A percentile compares a stretch with the other conserved stretches of the same genome.
These are phyloP conservation scores for Nasonia giraulti DNA, from an alignment of 1,140 invertebrate species.

Conservation along the genomic window DNA sequence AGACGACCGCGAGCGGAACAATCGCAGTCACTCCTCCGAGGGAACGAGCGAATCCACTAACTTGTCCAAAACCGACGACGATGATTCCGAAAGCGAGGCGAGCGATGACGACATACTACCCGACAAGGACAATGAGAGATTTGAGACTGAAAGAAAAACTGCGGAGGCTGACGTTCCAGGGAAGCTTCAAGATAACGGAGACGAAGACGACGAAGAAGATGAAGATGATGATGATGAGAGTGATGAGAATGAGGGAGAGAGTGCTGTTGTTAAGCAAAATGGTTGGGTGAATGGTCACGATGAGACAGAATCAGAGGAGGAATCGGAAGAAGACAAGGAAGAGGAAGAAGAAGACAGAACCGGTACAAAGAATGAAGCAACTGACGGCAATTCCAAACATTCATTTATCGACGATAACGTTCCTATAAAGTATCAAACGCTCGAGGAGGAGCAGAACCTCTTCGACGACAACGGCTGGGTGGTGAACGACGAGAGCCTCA, in stretches of 20 bases:
- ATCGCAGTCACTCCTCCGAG: constrained; percentile 17
- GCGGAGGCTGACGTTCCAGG: neutral
- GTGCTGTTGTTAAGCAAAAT: constrained; percentile 35
- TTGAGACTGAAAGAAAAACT: constrained; percentile 46
- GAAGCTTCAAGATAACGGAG: neutral
- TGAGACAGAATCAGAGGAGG: constrained; percentile 27
- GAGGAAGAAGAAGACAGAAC: neutral
- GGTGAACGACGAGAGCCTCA: constrained; percentile 59
- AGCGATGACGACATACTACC: neutral
- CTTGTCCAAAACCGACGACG: constrained; percentile 10
- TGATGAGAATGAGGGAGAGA: constrained; percentile 13
- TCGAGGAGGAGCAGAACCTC: constrained; percentile 57
- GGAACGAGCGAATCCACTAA: constrained; percentile 31
- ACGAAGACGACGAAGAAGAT: neutral
- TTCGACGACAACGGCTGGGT: constrained; percentile 72
- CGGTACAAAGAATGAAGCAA: neutral
- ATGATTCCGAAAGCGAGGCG: constrained; percentile 25
- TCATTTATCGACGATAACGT: neutral
- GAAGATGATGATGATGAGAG: constrained; percentile 8
- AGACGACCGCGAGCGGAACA: constrained; percentile 35
- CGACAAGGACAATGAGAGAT: constrained; percentile 39
- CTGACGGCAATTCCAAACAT: neutral
- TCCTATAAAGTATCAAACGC: constrained; percentile 20
- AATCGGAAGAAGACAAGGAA: constrained; percentile 1
- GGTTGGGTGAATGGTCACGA: constrained; percentile 22